Percentiles rank a stretch among this genome's conserved stretches.
phyloP scores from a whole-genome alignment of 2,888 invertebrate species.

The Torymus texanus region DNA sequence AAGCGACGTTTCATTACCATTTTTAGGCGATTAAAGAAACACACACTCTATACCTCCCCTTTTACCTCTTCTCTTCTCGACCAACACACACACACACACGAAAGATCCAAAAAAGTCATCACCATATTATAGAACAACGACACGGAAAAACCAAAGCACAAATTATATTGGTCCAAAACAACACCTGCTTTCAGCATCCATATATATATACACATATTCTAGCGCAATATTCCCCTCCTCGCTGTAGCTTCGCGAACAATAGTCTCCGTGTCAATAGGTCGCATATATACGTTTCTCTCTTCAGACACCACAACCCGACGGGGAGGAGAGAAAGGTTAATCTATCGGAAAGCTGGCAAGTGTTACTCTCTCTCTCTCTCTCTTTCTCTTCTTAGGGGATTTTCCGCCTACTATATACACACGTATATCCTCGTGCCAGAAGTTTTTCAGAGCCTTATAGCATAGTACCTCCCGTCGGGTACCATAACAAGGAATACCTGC shows the following conservation, averaged over 20 bases:
- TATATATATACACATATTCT: no score
- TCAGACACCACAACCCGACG: not conserved
- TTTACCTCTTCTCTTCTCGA: no score
- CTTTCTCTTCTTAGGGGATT: not conserved
- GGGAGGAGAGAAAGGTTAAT: conserved; percentile 8
- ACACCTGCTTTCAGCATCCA: conserved; percentile 29
- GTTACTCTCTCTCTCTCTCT: not conserved
- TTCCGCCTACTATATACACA: not conserved
- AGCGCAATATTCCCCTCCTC: not conserved
- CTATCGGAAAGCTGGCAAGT: conserved; percentile 27
- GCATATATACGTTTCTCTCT: not conserved
- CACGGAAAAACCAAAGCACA: conserved; percentile 1
- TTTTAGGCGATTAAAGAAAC: conserved; percentile 38
- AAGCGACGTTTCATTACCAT: conserved; percentile 51
- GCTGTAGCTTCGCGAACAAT: conserved; percentile 24
- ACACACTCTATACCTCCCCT: no score
- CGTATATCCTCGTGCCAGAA: no score
- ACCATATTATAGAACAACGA: conserved; percentile 2
- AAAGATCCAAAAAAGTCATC: no score
- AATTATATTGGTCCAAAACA: not conserved
- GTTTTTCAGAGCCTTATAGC: not conserved
- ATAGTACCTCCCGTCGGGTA: conserved; percentile 65
- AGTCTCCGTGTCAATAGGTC: conserved; percentile 39
- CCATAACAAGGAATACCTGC: conserved; percentile 65
- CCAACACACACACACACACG: no score